Percentiles rank a stretch among this genome's conserved stretches.
Conservation (phyloP, 2,888 invertebrate species). For the Smittia aterrima region DNA sequence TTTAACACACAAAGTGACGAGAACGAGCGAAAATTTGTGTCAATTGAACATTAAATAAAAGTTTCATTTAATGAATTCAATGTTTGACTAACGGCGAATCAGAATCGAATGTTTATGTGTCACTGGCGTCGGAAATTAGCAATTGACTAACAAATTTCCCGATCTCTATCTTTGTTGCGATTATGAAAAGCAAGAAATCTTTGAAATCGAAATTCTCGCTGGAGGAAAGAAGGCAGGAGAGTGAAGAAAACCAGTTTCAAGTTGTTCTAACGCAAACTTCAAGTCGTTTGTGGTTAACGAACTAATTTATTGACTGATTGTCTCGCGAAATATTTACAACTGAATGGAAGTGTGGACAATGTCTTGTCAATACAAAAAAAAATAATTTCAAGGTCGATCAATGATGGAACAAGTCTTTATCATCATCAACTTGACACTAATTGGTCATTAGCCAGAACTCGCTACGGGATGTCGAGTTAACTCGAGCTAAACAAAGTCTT, state of each 20-base stretch:
- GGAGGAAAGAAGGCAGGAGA: not conserved
- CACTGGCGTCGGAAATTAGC: not conserved
- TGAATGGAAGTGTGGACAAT: too few relatives aligned
- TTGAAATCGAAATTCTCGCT: not conserved
- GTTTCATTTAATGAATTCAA: not conserved
- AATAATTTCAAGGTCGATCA: not conserved
- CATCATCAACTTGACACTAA: not conserved
- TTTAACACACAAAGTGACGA: too few relatives aligned
- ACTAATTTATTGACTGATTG: not conserved
- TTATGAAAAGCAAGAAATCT: not conserved
- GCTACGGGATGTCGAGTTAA: too few relatives aligned
- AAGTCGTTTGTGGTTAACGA: not conserved
- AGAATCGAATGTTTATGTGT: not conserved
- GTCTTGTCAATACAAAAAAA: not conserved
- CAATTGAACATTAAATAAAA: conserved; percentile 21
- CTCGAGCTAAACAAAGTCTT: too few relatives aligned
- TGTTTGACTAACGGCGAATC: conserved; percentile 6
- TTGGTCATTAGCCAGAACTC: too few relatives aligned
- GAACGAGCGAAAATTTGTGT: conserved; percentile 19
- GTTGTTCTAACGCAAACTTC: not conserved
- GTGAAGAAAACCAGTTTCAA: not conserved
- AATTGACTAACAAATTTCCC: not conserved
- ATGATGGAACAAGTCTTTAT: not conserved
- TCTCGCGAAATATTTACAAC: too few relatives aligned
- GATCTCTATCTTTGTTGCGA: not conserved